Conservation (phyloP, 2,888 invertebrate species). For the Parelbella ahira region DNA sequence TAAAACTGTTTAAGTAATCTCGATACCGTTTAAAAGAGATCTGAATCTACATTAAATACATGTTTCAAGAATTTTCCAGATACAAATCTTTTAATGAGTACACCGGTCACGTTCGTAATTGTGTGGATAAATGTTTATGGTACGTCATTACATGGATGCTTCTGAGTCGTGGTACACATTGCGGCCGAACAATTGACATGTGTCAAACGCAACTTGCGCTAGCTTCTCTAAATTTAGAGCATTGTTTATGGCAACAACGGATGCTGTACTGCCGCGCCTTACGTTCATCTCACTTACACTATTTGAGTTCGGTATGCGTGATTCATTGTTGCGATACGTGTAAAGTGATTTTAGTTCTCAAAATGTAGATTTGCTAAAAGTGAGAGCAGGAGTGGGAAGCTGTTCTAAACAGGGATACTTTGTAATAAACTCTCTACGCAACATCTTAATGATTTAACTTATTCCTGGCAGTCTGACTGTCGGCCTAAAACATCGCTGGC, state of each 20-base stretch:
- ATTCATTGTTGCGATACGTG: constrained; percentile 23
- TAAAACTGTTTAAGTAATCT: constrained; percentile 4
- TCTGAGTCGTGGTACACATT: constrained; percentile 9
- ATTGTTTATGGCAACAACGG: constrained; percentile 69
- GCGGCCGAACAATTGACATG: constrained; percentile 53
- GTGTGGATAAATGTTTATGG: constrained; percentile 28
- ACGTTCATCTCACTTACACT: constrained; percentile 21
- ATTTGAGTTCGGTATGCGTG: constrained; percentile 16
- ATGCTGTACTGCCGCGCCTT: constrained; percentile 47
- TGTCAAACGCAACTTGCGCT: constrained; percentile 58
- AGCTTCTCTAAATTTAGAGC: constrained; percentile 59
- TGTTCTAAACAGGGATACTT: no score
- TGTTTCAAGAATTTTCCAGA: constrained; percentile 17
- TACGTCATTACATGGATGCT: constrained; percentile 29
- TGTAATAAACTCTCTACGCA: no score
- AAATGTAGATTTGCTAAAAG: no score
- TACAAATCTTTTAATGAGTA: constrained; percentile 22
- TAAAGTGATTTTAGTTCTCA: no score
- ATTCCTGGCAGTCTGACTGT: no score
- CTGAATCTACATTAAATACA: constrained; percentile 5
- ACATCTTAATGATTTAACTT: no score
- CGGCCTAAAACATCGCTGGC: no score
- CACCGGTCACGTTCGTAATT: constrained; percentile 22
- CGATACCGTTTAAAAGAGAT: constrained; percentile 8
- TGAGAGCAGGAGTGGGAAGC: no score